Evolutionary conservation across 2,888 invertebrate species (phyloP), one percentile per base, ranked within the genome.

Genomic region (Argynnis bischoffii): DNA sequence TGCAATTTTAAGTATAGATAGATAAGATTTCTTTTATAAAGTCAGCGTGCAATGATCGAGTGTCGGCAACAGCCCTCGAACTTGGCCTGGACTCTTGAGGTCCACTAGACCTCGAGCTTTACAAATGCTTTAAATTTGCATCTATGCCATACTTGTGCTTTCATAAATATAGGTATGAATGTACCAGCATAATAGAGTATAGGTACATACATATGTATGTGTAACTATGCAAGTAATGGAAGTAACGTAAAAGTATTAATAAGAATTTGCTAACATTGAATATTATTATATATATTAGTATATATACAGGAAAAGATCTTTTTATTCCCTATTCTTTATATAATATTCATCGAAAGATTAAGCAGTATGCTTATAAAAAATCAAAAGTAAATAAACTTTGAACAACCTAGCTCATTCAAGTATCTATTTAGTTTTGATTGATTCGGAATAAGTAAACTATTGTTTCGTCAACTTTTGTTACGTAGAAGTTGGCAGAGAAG

Each of bases 61-160:
- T 21, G 68, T 46, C 41, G 18, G 55, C 51, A 63, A 35, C 68
- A 50, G 46, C 55, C 59, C 68, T 69, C 70, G 70, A 70, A 68
- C 68, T 69, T 66, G 68, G 55, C 66, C 65, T 51, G 55, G 47
- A 21, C 68, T 60, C 66, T 60, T 41, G 48, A 63, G 35, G 55
- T n/a, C 51, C 68, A 68, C 70, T 70, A 68, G 70, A 70, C 70
- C 67, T 66, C 66, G 63, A 15, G 3, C 16, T 55, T 59, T 48
- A 48, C 59, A 59, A 59, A 59, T 48, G 48, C 59, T 59, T 41
- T 59, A 48, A 26, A 48, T 59, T 26, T 48, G 2, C 16, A 59
- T 26, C 31, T 26, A 48, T n/a, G 31, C 21, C 15, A 57, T n/a
- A 59, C 31, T 48, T n/a, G n/a, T 18, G 8, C n/a, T 31, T 35